Percentiles rank a stretch among this genome's conserved stretches.
These are phyloP conservation scores for Hemitrygon akajei DNA, from an alignment of 2,797 vertebrate species.

Conservation along the genomic window DNA sequence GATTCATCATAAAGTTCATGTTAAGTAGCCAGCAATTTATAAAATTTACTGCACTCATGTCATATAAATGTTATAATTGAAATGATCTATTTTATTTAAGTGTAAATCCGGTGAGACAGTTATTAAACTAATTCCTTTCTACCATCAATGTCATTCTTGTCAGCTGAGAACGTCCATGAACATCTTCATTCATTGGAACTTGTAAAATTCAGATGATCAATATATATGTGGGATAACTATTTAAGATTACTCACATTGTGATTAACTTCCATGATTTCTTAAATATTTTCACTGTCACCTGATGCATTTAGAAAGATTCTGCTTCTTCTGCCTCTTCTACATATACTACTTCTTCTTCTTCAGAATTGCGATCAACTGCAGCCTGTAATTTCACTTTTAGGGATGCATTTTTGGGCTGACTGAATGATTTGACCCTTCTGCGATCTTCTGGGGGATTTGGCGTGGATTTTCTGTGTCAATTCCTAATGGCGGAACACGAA, in stretches of 20 bases:
- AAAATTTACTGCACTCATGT: neutral
- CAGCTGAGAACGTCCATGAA: neutral
- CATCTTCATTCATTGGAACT: neutral
- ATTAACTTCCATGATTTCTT: neutral
- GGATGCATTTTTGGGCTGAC: too few species aligned
- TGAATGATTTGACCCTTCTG: too few species aligned
- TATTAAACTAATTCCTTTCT: constrained; percentile 17
- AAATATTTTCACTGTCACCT: neutral
- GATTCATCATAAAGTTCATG: constrained; percentile 24
- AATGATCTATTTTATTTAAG: constrained; percentile 11
- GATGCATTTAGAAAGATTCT: neutral
- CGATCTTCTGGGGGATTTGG: too few species aligned
- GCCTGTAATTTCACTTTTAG: too few species aligned
- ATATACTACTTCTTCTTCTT: too few species aligned
- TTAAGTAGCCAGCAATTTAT: constrained; percentile 17
- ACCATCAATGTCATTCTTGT: constrained; percentile 17
- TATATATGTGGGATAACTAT: neutral
- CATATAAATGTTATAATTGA: constrained; percentile 24
- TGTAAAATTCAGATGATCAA: constrained; percentile 7
- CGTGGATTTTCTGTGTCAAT: too few species aligned
- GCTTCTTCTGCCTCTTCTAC: too few species aligned
- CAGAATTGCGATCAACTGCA: too few species aligned
- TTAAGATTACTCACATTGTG: neutral
- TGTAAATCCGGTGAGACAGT: constrained; percentile 25
- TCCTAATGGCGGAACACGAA: too few species aligned